Percentiles rank a stretch among this genome's conserved stretches.
phyloP scores from a whole-genome alignment of 2,888 invertebrate genomes.

The Syrphus vitripennis region DNA sequence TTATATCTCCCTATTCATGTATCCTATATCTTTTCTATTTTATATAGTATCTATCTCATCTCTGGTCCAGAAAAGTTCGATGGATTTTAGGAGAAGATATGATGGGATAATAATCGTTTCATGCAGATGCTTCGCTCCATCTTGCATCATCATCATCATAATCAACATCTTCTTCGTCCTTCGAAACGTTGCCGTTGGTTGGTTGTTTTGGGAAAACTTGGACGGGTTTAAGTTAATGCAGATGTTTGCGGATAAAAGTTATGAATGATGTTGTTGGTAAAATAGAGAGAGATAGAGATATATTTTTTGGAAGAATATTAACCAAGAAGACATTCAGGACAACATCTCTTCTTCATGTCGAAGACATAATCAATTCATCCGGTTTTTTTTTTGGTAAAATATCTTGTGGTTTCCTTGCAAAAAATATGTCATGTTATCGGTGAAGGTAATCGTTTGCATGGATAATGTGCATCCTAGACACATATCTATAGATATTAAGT shows the following conservation, averaged over 20 bases:
- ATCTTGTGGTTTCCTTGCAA: constrained; percentile 4
- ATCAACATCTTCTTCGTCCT: constrained; percentile 33
- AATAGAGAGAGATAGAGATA: too few relatives aligned
- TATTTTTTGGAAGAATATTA: not conserved
- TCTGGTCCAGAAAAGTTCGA: constrained; percentile 61
- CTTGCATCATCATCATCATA: constrained; percentile 57
- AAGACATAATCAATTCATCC: constrained; percentile 58
- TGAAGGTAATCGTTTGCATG: constrained; percentile 61
- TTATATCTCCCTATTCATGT: not conserved
- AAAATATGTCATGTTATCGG: constrained; percentile 40
- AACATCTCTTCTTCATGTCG: constrained; percentile 52
- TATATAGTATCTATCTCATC: constrained; percentile 4
- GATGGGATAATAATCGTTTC: constrained; percentile 71
- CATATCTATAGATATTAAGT: not conserved
- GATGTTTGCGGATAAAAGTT: constrained; percentile 70
- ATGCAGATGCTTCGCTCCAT: constrained; percentile 69
- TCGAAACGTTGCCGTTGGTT: too few relatives aligned
- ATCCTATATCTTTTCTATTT: not conserved
- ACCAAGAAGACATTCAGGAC: constrained; percentile 34
- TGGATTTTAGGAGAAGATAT: constrained; percentile 64
- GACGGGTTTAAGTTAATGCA: constrained; percentile 68
- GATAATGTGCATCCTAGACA: constrained; percentile 3
- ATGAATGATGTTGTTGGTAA: constrained; percentile 49
- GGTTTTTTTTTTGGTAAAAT: not conserved
- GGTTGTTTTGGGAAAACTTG: constrained; percentile 64